Evolutionary conservation across 2,797 vertebrate species (phyloP).

Genomic region (Xenopus petersii): DNA sequence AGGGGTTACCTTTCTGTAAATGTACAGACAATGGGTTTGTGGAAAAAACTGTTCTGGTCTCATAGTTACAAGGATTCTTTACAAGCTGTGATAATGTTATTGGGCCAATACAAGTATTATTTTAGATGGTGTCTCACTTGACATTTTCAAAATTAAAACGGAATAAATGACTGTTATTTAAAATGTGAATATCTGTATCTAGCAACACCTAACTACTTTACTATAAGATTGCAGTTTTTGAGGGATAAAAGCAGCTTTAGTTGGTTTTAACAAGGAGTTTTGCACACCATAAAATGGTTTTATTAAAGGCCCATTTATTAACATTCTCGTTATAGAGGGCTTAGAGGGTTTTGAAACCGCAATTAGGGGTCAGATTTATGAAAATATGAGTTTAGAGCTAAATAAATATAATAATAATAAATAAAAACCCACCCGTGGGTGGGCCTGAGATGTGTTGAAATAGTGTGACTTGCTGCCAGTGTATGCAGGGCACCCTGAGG

Average conservation of each 20-base stretch:
- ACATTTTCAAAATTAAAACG: neutral
- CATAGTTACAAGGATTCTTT: neutral
- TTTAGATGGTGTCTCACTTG: neutral
- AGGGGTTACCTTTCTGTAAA: neutral
- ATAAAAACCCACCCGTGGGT: too few relatives aligned
- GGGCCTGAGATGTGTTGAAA: too few relatives aligned
- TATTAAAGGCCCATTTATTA: neutral
- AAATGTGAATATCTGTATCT: neutral
- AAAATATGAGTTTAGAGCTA: too few relatives aligned
- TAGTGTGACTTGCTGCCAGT: too few relatives aligned
- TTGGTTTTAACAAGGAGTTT: neutral
- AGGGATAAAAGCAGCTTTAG: neutral
- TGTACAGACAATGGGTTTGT: neutral
- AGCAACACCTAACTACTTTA: neutral
- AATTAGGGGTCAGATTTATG: too few relatives aligned
- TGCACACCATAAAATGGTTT: neutral
- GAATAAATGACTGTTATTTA: neutral
- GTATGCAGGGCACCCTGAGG: too few relatives aligned
- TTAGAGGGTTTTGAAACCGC: too few relatives aligned
- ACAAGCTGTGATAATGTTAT: conserved; percentile 2
- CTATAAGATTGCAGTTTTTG: neutral
- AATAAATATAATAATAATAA: too few relatives aligned
- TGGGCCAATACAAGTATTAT: conserved; percentile 2
- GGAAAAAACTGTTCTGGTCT: neutral
- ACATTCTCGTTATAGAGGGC: too few relatives aligned